Evolutionary conservation across 2,113 vertebrate genomes (phyloP), one percentile per base, ranked within the genome.

Genomic region (Sisor rabdophorus): DNA sequence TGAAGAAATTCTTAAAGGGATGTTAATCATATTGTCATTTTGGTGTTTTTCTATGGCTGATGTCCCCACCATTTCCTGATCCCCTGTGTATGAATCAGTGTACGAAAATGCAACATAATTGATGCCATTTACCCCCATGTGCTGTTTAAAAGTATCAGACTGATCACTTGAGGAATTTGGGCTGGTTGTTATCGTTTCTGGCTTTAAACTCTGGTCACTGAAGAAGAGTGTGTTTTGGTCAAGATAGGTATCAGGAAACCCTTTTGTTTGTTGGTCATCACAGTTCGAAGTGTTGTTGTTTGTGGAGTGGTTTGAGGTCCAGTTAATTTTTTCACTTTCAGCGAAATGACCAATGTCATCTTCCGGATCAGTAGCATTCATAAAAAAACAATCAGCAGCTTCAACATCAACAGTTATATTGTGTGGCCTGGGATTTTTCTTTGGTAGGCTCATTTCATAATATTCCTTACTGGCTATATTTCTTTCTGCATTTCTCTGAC

Each of bases 301-400:
- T 73, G 94, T 91, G 0, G 94, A 97, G 75, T 87, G 86, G 79
- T 96, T 96, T 80, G 94, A 95, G 58, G 89, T 88, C 95, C 95
- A 96, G 75, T 92, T 93, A 12, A 87, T 90, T 47, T 77, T 80
- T 68, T 88, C 92, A 36, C 74, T 87, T 0, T 88, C 86, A 0
- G 82, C 84, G 75, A 70, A 87, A 58, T 88, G 75, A 80, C 85
- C 17, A 19, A 36, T 59, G 40, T 83, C 87, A 55, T 90, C 84
- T 47, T 86, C 83, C 2, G 60, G 52, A 40, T 88, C 85, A 20
- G 72, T 80, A 32, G 80, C 79, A 72, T 84, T 84, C 61, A 87
- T 79, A 74, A 88, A 68, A 56, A 90, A 70, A 20, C 87, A 82
- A 1, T 87, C 86, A 5, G 85, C 88, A 2, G 82, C 79, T 58